phyloP scores from a whole-genome alignment of 2,797 vertebrate species.

The Oryzias sinensis region DNA sequence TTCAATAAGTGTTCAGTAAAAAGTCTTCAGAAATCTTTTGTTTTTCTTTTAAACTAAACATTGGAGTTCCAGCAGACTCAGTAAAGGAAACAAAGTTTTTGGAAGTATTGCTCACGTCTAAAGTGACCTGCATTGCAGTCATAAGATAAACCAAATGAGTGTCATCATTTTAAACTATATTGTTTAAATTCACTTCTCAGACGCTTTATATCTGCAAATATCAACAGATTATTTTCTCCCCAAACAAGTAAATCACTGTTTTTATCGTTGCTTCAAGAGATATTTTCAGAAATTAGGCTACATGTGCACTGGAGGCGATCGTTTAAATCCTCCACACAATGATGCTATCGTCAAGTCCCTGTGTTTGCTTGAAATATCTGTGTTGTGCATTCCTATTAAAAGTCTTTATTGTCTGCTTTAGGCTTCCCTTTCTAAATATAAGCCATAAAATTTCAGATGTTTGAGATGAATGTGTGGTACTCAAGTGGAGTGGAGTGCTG shows the following conservation, averaged over 20 bases:
- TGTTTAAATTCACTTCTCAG: conserved; percentile 21
- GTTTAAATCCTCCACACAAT: conserved; percentile 44
- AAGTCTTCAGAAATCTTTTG: no score
- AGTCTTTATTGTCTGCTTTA: conserved; percentile 38
- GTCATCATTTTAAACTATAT: conserved; percentile 7
- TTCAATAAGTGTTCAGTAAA: no score
- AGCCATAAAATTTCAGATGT: conserved; percentile 44
- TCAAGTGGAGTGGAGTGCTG: conserved; percentile 36
- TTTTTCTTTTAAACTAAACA: no score
- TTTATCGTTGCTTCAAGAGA: conserved; percentile 25
- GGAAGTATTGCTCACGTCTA: no score
- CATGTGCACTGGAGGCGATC: conserved; percentile 37
- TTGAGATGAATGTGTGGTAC: conserved; percentile 39
- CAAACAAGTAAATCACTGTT: conserved; percentile 23
- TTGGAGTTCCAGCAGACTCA: no score
- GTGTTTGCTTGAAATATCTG: conserved; percentile 27
- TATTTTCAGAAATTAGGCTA: conserved; percentile 45
- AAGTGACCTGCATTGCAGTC: no score
- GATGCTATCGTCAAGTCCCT: conserved; percentile 43
- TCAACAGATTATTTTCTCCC: not conserved
- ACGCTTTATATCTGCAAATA: conserved; percentile 23
- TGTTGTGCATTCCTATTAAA: conserved; percentile 38
- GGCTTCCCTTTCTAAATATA: conserved; percentile 30
- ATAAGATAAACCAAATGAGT: no score
- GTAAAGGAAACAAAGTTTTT: no score